Evolutionary conservation across 1,140 invertebrate species (phyloP).

Genomic region (Araneus ventricosus): DNA sequence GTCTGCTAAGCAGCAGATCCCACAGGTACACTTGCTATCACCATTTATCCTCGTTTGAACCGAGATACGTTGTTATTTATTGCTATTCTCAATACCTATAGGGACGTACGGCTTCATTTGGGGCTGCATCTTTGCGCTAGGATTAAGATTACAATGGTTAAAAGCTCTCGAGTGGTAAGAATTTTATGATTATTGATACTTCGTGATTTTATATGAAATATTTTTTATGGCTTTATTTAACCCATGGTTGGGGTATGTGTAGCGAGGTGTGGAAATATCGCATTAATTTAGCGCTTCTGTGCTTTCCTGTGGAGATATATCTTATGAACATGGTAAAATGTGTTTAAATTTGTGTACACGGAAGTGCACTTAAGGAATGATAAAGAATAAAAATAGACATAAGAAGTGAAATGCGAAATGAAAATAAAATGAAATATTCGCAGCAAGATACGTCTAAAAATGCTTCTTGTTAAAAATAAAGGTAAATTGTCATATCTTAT

Average conservation of each 20-base stretch:
- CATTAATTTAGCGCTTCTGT: not conserved
- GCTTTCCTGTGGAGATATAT: too few relatives aligned
- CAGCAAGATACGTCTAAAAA: too few relatives aligned
- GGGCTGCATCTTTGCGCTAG: constrained; percentile 5
- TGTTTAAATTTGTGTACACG: too few relatives aligned
- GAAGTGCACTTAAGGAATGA: too few relatives aligned
- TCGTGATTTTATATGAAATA: constrained; percentile 19
- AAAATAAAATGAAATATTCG: too few relatives aligned
- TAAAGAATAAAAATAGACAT: too few relatives aligned
- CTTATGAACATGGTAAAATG: too few relatives aligned
- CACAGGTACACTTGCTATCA: constrained; percentile 50
- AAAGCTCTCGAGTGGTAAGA: constrained; percentile 16
- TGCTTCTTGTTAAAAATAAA: too few relatives aligned
- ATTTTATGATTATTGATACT: constrained; percentile 43
- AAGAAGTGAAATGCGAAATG: too few relatives aligned
- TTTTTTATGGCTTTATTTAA: constrained; percentile 27
- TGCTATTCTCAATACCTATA: constrained; percentile 17
- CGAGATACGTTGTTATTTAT: constrained; percentile 29
- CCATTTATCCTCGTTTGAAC: constrained; percentile 45
- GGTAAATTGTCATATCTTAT: too few relatives aligned
- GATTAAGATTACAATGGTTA: constrained; percentile 40
- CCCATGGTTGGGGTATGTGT: not conserved
- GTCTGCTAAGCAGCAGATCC: constrained; percentile 37
- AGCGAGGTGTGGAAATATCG: not conserved
- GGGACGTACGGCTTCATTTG: constrained; percentile 43